Evolutionary conservation across 1,140 invertebrate species (phyloP), one percentile per base, ranked within the genome.

Genomic region (Bombus confusus): DNA sequence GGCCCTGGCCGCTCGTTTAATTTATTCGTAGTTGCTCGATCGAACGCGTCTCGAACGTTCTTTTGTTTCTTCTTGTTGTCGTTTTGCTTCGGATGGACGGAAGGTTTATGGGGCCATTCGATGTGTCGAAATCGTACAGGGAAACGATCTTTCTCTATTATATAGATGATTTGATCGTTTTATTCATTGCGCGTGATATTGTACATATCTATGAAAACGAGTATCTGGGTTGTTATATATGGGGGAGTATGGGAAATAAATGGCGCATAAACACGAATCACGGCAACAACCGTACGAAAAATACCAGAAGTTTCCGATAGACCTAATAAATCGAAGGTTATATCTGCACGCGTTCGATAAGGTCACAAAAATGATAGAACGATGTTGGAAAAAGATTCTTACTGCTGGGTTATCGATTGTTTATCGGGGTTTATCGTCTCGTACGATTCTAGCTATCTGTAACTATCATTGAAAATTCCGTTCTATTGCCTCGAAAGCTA

Each of bases 401-500:
- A 66, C 59, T 34, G 59, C 1, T 74, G 34, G 68, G 59, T 85
- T 85, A 85, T 85, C 83, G 83, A 85, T 85, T 66, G 78, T 85
- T 68, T 85, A 85, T 85, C 83, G 59, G n/a, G 31, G 69, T 80
- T 80, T 85, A 80, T 85, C 78, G 68, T 64, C 22, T 22, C 41
- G 57, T 18, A 64, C 22, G 64, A 59, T 73, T 85, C 78, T 71
- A 2, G 15, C 37, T 72, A 85, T 62, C 78, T 66, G 10, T 9
- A 39, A 76, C 34, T 80, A 52, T 80, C 77, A n/a, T 41, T 43
- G 31, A 59, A 15, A 52, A 31, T 31, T 72, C 31, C 25, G 6
- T 37, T 18, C 2, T 1, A 62, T n/a, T 28, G n/a, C 43, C 68
- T n/a, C 13, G 15, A 75, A 41, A n/a, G 6, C n/a, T 52, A 80